Evolutionary conservation across 2,113 vertebrate genomes (phyloP), one percentile per base, ranked within the genome.

Genomic region (Tyrannus savana): DNA sequence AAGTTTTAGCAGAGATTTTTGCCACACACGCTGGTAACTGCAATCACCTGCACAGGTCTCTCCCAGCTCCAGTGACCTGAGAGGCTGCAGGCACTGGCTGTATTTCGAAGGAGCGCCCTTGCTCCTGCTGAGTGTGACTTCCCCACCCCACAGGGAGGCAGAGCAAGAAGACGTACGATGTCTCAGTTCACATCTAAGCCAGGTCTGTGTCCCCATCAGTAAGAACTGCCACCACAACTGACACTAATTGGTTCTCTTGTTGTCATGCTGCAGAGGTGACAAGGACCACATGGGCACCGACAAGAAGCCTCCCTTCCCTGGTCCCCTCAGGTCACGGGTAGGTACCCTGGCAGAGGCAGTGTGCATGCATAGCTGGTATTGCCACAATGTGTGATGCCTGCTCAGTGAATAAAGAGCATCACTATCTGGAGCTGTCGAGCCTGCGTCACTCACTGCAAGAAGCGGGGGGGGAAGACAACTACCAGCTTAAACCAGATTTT

Each of bases 401-500:
- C 91, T 97, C 12, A 0, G 37, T 93, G 93, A 97, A 96, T 95
- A 97, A 96, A 97, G 95, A 97, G 93, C 94, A 97, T 95, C 96
- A 72, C 89, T 95, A 96, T 97, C 95, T 90, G 95, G 78, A 96
- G 95, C 97, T 96, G 96, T 96, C 93, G 95, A 96, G 96, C 74
- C 97, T 97, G 97, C 96, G 92, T 97, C 97, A 96, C 96, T 97
- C 95, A 96, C 96, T 95, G 96, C 95, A 96, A 97, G 89, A 92
- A 95, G 81, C 41, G 50, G 60, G 82, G 85, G 76, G 81, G 83
- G 31, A 31, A 91, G 93, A 96, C 85, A 94, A 89, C 95, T 85
- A 96, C 95, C 92, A 97, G 95, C 95, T 96, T 97, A 96, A 97
- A 97, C 97, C 96, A 97, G 97, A 97, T 97, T 96, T 90, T 95